These are phyloP conservation scores for Anorthoa munda DNA, from an alignment of 2,888 invertebrate species.

Conservation along the genomic window DNA sequence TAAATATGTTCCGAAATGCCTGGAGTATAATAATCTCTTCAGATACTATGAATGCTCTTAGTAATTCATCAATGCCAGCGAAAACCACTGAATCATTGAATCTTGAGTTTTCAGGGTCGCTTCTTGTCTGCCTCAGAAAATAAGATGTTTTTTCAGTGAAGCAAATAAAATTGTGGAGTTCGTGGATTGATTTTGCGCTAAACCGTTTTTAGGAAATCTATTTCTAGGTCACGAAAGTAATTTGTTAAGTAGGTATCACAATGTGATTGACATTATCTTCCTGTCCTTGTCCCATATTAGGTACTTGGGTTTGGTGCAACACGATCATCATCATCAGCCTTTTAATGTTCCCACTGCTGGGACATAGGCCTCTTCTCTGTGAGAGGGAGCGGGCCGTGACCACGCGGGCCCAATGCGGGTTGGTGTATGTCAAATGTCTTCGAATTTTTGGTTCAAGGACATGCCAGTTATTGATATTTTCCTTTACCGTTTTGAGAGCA, in stretches of 20 bases:
- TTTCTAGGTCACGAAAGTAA: not conserved
- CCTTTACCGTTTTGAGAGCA: too few relatives aligned
- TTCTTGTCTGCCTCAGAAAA: slow-evolving; percentile 20
- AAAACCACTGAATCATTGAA: slow-evolving; percentile 42
- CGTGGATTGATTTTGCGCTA: not conserved
- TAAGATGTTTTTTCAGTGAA: slow-evolving; percentile 45
- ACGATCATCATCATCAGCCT: too few relatives aligned
- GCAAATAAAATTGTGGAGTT: slow-evolving; percentile 17
- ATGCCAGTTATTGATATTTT: too few relatives aligned
- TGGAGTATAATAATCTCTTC: slow-evolving; percentile 27
- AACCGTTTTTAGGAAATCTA: not conserved
- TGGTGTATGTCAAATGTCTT: too few relatives aligned
- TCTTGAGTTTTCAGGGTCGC: slow-evolving; percentile 31
- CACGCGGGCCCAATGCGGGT: too few relatives aligned
- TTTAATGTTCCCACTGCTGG: too few relatives aligned
- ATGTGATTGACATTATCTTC: too few relatives aligned
- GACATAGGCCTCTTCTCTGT: too few relatives aligned
- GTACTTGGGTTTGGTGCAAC: too few relatives aligned
- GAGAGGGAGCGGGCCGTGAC: too few relatives aligned
- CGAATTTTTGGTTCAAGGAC: too few relatives aligned
- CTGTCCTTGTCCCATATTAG: too few relatives aligned
- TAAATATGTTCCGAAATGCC: slow-evolving; percentile 13
- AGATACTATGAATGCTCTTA: slow-evolving; percentile 22
- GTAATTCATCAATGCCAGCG: slow-evolving; percentile 49
- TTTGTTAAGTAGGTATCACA: not conserved